Conservation (phyloP, 2,888 invertebrate genomes). For the Hemistola chrysoprasaria region DNA sequence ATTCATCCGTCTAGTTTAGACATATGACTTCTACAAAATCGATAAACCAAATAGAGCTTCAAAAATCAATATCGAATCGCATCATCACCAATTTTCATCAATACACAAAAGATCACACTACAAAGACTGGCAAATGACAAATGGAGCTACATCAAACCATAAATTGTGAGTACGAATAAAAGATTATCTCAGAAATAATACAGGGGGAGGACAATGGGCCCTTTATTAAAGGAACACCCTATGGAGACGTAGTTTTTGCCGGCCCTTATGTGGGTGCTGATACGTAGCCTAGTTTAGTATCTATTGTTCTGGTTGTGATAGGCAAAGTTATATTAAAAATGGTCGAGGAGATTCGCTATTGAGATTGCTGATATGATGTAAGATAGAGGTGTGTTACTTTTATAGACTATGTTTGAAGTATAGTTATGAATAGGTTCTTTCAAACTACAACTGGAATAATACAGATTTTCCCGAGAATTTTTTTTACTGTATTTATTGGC, state of each 20-base stretch:
- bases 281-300: conserved; percentile 17
- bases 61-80: conserved; percentile 14
- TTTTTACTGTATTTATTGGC: no score
- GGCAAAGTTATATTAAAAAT: conserved; percentile 8
- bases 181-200: conserved; percentile 78
- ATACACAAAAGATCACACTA: conserved; percentile 19
- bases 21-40: not conserved
- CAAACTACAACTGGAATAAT: no score
- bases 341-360: not conserved
- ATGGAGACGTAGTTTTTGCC: conserved; percentile 39
- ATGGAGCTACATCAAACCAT: conserved; percentile 69
- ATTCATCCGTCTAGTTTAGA: no score
- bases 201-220: conserved; percentile 70
- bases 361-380: not conserved
- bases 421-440: no score
- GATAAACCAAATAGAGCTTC: conserved; percentile 10
- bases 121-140: conserved; percentile 60
- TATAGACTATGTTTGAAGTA: no score
- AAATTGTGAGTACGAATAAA: conserved; percentile 72
- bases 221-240: conserved; percentile 65
- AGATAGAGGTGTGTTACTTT: no score
- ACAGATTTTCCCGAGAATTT: no score
- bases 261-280: conserved; percentile 38
- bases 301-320: conserved; percentile 20
- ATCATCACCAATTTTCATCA: conserved; percentile 10